A percentile compares a stretch with the other conserved stretches of the same genome.
These are phyloP conservation scores for Nesidiocoris tenuis DNA, from an alignment of 2,888 invertebrate species.

Conservation along the genomic window DNA sequence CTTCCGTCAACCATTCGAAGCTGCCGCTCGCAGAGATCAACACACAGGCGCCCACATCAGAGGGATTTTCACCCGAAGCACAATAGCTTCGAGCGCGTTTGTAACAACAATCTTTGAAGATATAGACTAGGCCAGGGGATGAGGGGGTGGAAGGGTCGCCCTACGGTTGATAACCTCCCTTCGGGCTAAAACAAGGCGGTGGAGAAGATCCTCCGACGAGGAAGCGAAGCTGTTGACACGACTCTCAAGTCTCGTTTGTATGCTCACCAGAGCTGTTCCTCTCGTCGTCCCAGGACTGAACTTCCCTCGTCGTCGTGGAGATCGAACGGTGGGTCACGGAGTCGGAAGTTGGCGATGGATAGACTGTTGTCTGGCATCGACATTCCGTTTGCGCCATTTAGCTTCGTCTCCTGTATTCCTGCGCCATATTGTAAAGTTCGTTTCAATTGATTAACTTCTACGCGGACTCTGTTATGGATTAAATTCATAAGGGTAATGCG, in stretches of 20 bases:
- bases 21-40: not conserved
- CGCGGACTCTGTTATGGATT: too few species aligned
- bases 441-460: too few species aligned
- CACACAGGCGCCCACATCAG: not conserved
- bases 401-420: too few species aligned
- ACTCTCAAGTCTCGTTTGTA: not conserved
- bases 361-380: not conserved
- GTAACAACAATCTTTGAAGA: not conserved
- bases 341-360: not conserved
- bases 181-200: not conserved
- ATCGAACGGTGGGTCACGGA: not conserved
- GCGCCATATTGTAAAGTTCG: too few species aligned
- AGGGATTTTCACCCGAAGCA: not conserved
- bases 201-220: not conserved
- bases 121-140: not conserved
- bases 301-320: not conserved
- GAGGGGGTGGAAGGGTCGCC: not conserved
- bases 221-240: not conserved
- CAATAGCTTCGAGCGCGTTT: not conserved
- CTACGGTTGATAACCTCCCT: not conserved
- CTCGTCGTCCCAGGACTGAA: not conserved
- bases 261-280: not conserved
- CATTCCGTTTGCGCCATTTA: too few species aligned
- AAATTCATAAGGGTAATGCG: too few species aligned
- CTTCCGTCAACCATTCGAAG: not conserved